Evolutionary conservation across 2,797 vertebrate genomes (phyloP), one percentile per base, ranked within the genome.

Genomic region (Novumbra hubbsi): DNA sequence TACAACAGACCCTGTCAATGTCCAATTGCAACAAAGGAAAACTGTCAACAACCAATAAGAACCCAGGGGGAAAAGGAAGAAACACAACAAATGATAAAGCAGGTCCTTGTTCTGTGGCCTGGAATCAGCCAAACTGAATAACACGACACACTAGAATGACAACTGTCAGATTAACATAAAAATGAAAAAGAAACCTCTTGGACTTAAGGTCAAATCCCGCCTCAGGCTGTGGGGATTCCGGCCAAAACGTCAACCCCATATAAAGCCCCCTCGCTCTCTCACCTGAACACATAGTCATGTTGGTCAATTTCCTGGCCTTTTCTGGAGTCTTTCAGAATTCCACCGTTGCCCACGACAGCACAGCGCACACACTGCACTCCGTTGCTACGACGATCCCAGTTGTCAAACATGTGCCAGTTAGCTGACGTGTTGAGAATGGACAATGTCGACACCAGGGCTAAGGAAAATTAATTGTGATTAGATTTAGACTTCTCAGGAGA

Each of bases 281-380:
- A 95, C 95, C 95, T 93, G 89, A 96, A 95, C 34, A 96, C 89
- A 1, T 95, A 95, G 82, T 95, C 87, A 2, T 95, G 94, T 0
- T 68, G 0, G 77, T 96, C 93, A 1, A 96, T 96, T 84, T 95
- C 93, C 12, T 19, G 8, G n/a, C 95, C 95, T 79, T 86, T 92
- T 27, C 75, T 64, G 0, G 95, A 95, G 2, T 80, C 85, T 6
- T 88, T 93, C 73, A 96, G 86, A 3, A 96, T 95, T 1, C 95
- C 95, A 0, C 93, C 94, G 12, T 95, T 95, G 1, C 95, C 95
- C 11, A 96, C 90, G 71, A 95, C 94, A 0, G 95, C 95, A 52
- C 95, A 96, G 63, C 80, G 90, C 73, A 88, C 83, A 11, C 95
- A 96, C n/a, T 12, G 3, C 0, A 87, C 84, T 0, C 8, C 0